Conservation (phyloP, 2,797 vertebrate species). For the Mycteria americana region DNA sequence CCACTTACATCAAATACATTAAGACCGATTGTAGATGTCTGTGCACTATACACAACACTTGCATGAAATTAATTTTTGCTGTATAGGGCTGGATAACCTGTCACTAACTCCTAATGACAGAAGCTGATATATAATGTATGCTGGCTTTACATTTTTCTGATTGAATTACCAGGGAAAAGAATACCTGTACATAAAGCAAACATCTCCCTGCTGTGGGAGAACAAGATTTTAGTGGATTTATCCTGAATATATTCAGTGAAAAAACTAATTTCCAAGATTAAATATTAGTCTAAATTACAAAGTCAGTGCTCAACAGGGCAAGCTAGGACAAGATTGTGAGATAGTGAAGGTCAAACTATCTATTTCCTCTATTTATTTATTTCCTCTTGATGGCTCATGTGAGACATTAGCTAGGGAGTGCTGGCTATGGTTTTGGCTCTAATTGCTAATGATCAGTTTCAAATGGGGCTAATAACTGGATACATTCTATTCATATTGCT, state of each 20-base stretch:
- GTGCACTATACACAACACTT: neutral
- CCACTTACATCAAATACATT: slow-evolving; percentile 3
- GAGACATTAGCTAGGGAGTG: neutral
- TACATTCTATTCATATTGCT: neutral
- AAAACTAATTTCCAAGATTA: slow-evolving; percentile 24
- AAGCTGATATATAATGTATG: slow-evolving; percentile 6
- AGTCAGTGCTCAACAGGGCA: neutral
- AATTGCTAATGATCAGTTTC: neutral
- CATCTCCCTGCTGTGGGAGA: neutral
- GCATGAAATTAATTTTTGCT: slow-evolving; percentile 9
- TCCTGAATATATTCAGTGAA: neutral
- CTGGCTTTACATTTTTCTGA: slow-evolving; percentile 20
- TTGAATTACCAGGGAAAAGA: slow-evolving; percentile 15
- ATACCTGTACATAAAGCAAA: neutral
- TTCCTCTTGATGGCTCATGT: neutral
- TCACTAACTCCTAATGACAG: neutral
- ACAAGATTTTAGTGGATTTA: slow-evolving; percentile 19
- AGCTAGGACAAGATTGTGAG: neutral
- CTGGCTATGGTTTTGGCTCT: neutral
- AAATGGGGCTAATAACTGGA: neutral
- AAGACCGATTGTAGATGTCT: slow-evolving; percentile 17
- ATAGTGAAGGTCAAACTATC: neutral
- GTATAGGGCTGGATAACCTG: neutral
- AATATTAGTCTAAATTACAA: slow-evolving; percentile 20
- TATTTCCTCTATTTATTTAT: neutral